Evolutionary conservation across 1,140 invertebrate genomes (phyloP), one percentile per base, ranked within the genome.

Genomic region (Charaxes varanes): DNA sequence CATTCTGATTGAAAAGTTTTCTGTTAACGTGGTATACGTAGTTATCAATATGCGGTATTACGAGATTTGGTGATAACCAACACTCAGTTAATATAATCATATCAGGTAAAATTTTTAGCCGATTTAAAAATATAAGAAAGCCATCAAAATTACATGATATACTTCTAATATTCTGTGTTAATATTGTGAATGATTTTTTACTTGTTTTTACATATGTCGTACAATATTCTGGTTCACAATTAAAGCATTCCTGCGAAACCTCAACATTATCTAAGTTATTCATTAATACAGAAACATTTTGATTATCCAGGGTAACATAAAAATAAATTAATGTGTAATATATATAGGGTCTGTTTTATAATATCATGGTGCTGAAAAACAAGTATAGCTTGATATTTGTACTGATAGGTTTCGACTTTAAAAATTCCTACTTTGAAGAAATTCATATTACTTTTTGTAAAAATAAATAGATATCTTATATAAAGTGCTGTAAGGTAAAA

Each of bases 51-150:
- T 19, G 18, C 7, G 18, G 18, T 4, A 19, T 19, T 4, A 19
- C 18, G 7, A 7, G 7, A 7, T 19, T 19, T 19, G 18, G 7
- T 4, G 34, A 24, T 7, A 40, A 7, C 44, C 43, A 53, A 18
- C 32, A 35, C 35, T 53, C 50, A 10, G 50, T 43, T 6, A 53
- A 24, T n/a, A 47, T 31, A 23, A 26, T 26, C 4, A 44, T 5
- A 11, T 44, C 26, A 22, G 12, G 26, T 6, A 2, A 6, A 7
- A 44, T 8, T 18, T 44, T 17, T 12, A 35, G 14, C 22, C 41
- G 36, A 15, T 21, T 12, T 21, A 44, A 18, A 8, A 44, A 13
- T 16, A 44, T 23, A 10, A 24, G 10, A 15, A 44, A 18, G 3
- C 33, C 17, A 19, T 44, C 12, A 30, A 44, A 17, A 15, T 44